These are phyloP conservation scores for Microcaecilia unicolor DNA, from an alignment of 2,797 vertebrate genomes.

Conservation along the genomic window DNA sequence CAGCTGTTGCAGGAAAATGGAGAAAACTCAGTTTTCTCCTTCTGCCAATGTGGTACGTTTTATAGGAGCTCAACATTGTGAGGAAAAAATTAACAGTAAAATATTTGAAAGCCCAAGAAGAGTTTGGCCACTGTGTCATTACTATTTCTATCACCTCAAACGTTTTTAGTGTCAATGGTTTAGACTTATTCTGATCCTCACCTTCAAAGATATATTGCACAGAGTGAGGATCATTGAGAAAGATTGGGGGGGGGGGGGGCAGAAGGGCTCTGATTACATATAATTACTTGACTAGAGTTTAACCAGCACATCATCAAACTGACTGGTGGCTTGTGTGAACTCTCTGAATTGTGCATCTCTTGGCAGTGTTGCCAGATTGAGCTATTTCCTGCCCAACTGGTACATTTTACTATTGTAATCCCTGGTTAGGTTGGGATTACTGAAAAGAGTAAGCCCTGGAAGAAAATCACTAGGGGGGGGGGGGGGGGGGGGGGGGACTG, in stretches of 20 bases:
- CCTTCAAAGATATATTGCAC: conserved; percentile 5
- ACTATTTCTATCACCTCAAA: background rate
- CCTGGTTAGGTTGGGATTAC: too few species aligned
- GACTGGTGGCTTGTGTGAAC: too few species aligned
- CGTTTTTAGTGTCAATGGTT: conserved; percentile 1
- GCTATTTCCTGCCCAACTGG: too few species aligned
- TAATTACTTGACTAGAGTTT: conserved; percentile 22
- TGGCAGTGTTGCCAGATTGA: too few species aligned
- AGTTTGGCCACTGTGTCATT: background rate
- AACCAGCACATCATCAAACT: conserved; percentile 6
- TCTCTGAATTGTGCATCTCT: conserved; percentile 8
- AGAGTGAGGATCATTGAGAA: conserved; percentile 5
- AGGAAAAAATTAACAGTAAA: background rate
- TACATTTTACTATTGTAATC: too few species aligned
- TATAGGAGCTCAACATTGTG: background rate
- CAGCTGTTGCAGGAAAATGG: background rate
- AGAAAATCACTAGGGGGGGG: too few species aligned
- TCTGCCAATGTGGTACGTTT: background rate
- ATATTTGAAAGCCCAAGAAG: background rate
- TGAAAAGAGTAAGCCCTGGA: too few species aligned
- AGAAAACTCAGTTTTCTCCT: background rate
- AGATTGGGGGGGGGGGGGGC: conserved; percentile 16
- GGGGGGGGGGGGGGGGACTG: too few species aligned
- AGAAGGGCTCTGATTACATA: conserved; percentile 17
- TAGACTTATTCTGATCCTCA: too few species aligned